Evolutionary conservation across 64 coral and sea anemone genomes (phyloP).

Genomic region (Catalaphyllia jardinei): DNA sequence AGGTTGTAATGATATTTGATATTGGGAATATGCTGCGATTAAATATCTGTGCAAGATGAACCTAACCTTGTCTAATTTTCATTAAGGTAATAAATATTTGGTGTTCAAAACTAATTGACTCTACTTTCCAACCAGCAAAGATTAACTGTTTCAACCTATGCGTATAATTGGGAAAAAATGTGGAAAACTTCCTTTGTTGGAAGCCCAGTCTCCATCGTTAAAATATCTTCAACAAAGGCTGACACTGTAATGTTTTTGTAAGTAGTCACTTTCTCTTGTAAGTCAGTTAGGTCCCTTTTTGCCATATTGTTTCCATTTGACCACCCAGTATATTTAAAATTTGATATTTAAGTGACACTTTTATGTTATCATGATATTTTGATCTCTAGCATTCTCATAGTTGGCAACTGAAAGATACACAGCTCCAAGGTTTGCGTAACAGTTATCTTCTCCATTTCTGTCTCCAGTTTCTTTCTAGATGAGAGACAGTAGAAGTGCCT

Average conservation of each 20-base stretch:
- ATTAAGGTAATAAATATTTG: constrained; percentile 58
- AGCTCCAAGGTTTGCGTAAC: no score
- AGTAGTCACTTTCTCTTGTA: constrained; percentile 17
- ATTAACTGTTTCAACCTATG: constrained; percentile 28
- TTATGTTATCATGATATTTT: no score
- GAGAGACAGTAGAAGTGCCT: no score
- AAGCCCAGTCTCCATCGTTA: constrained; percentile 45
- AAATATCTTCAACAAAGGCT: constrained; percentile 29
- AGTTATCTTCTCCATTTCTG: no score
- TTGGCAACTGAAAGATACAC: no score
- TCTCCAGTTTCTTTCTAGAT: no score
- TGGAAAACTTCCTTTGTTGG: constrained; percentile 52
- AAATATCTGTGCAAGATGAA: constrained; percentile 51
- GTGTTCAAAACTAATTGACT: constrained; percentile 45
- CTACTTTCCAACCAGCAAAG: constrained; percentile 46
- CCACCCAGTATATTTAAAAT: no score
- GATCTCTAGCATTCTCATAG: no score
- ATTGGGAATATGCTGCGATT: constrained; percentile 44
- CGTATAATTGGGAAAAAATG: constrained; percentile 54
- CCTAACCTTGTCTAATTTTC: constrained; percentile 43
- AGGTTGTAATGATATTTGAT: constrained; percentile 55
- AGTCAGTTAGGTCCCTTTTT: constrained; percentile 28
- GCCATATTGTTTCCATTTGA: not conserved
- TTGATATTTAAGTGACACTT: no score
- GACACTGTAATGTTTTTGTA: constrained; percentile 37